These are phyloP conservation scores for Dufourea novaeangliae DNA, from an alignment of 1,140 invertebrate species.

Conservation along the genomic window DNA sequence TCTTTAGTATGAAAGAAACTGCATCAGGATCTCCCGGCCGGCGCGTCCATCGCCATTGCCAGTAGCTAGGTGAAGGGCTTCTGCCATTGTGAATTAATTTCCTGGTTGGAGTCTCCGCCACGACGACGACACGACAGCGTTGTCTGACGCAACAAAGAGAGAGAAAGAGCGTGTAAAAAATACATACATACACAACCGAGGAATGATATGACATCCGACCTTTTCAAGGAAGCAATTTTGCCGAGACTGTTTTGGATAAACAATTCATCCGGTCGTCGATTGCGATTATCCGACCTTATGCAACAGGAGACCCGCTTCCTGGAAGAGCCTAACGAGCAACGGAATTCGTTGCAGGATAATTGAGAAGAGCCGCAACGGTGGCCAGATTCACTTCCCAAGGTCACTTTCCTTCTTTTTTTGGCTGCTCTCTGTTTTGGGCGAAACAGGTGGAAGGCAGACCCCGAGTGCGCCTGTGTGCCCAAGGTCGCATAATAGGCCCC, in stretches of 20 bases:
- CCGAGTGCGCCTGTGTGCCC: constrained; percentile 29
- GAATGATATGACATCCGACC: too few species aligned
- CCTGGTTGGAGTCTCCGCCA: neutral
- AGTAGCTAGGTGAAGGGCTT: constrained; percentile 23
- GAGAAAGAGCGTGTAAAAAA: too few species aligned
- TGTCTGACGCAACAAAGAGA: neutral
- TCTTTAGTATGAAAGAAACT: constrained; percentile 55
- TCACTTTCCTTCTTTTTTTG: constrained; percentile 17
- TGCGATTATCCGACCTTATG: neutral
- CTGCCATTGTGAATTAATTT: constrained; percentile 38
- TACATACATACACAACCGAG: too few species aligned
- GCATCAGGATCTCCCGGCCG: constrained; percentile 45
- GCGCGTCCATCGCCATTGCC: constrained; percentile 31
- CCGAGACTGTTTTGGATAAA: too few species aligned
- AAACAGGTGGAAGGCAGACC: constrained; percentile 56
- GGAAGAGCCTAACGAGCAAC: neutral
- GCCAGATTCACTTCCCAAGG: constrained; percentile 45
- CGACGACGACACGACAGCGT: neutral
- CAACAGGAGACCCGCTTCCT: neutral
- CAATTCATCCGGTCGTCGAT: too few species aligned
- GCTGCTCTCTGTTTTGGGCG: constrained; percentile 9
- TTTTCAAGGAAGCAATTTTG: too few species aligned
- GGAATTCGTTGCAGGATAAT: constrained; percentile 29
- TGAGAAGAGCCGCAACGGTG: constrained; percentile 34
- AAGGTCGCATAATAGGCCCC: constrained; percentile 54